A percentile compares a stretch with the other conserved stretches of the same genome.
phyloP scores from a whole-genome alignment of 1,140 invertebrate genomes.

The Linepithema humile region DNA sequence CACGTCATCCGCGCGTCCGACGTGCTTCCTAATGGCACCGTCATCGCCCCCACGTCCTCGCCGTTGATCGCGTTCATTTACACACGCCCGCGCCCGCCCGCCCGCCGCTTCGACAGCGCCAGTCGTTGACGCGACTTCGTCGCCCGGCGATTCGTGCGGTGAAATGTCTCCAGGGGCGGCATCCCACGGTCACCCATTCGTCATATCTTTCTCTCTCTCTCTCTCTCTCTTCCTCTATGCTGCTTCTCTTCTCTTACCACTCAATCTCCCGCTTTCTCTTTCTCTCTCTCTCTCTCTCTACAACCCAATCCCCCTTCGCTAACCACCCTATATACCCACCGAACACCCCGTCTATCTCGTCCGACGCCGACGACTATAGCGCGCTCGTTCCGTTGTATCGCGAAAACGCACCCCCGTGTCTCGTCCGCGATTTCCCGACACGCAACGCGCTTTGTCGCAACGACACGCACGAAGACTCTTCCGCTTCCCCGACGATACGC shows the following conservation, averaged over 20 bases:
- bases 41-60: conserved; percentile 32
- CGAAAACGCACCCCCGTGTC: conserved; percentile 28
- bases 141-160: conserved; percentile 61
- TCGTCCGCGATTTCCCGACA: conserved; percentile 29
- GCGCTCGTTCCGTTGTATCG: conserved; percentile 16
- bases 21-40: conserved; percentile 55
- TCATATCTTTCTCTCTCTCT: conserved; percentile 38
- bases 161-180: conserved; percentile 71
- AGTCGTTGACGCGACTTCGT: conserved; percentile 57
- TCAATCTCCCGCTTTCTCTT: not conserved
- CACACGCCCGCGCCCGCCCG: conserved; percentile 26
- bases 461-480: conserved; percentile 24
- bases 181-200: conserved; percentile 58
- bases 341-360: conserved; percentile 47
- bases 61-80: conserved; percentile 49
- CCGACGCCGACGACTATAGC: conserved; percentile 42
- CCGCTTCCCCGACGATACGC: not conserved
- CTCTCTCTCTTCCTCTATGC: not conserved
- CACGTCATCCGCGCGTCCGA: conserved; percentile 53
- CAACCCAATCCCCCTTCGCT: not conserved
- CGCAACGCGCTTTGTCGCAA: conserved; percentile 25
- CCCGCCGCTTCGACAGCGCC: conserved; percentile 36
- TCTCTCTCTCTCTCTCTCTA: conserved; percentile 2
- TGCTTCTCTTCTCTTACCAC: not conserved
- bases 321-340: conserved; percentile 17